Percentiles rank a stretch among this genome's conserved stretches.
Evolutionary conservation across 1,140 invertebrate species (phyloP).

Genomic region (Cotesia typhae): DNA sequence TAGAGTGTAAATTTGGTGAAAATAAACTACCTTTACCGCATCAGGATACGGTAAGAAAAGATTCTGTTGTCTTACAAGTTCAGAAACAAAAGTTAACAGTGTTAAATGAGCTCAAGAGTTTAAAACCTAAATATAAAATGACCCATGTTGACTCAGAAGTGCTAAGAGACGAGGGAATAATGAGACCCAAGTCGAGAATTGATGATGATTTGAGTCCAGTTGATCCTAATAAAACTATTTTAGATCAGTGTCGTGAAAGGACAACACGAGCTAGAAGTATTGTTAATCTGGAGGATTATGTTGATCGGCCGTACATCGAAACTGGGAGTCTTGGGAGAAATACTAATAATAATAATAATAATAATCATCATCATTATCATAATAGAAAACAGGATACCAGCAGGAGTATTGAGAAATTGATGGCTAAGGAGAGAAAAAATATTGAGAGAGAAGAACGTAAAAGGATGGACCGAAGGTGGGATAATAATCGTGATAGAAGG

Average conservation of each 20-base stretch:
- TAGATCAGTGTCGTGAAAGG: conserved; percentile 42
- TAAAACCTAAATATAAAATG: conserved; percentile 62
- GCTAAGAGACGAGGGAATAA: conserved; percentile 62
- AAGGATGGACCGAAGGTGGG: conserved; percentile 50
- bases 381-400: conserved; percentile 38
- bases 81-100: conserved; percentile 63
- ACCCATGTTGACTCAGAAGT: conserved; percentile 64
- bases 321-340: conserved; percentile 59
- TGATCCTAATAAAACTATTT: conserved; percentile 44
- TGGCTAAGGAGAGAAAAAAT: conserved; percentile 55
- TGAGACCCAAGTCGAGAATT: conserved; percentile 62
- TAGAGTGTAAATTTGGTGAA: conserved; percentile 57
- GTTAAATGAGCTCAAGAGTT: conserved; percentile 59
- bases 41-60: conserved; percentile 55
- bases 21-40: conserved; percentile 42
- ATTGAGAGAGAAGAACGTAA: conserved; percentile 54
- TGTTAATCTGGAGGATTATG: conserved; percentile 57
- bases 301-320: conserved; percentile 46
- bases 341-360: conserved; percentile 15
- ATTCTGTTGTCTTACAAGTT: conserved; percentile 59
- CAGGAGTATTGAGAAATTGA: conserved; percentile 40
- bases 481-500: conserved; percentile 45
- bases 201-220: conserved; percentile 60
- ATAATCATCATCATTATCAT: conserved; percentile 37
- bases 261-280: conserved; percentile 56